Evolutionary conservation across 1,140 invertebrate species (phyloP).

Genomic region (Lucilia cuprina): DNA sequence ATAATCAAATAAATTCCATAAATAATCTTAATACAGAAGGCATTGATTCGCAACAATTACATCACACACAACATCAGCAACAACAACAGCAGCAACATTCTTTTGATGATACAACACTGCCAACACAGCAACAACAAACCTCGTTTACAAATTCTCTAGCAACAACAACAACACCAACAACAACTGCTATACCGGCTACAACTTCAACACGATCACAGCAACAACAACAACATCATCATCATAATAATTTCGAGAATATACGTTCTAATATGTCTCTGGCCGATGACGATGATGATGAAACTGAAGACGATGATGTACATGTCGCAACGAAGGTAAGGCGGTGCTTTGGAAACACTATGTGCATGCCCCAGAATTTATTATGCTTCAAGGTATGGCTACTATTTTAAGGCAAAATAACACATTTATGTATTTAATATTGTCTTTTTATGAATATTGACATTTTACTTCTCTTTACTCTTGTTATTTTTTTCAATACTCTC

Average conservation of each 20-base stretch:
- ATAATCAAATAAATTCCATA: neutral
- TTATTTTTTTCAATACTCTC: too few relatives aligned
- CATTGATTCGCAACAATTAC: too few relatives aligned
- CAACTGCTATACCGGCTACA: neutral
- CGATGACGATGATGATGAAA: slow-evolving; percentile 41
- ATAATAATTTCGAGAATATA: slow-evolving; percentile 17
- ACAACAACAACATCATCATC: neutral
- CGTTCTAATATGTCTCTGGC: neutral
- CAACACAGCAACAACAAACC: neutral
- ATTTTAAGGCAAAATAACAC: slow-evolving; percentile 32
- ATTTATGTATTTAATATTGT: slow-evolving; percentile 61
- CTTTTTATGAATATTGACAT: slow-evolving; percentile 25
- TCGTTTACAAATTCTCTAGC: neutral
- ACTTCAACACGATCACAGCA: too few relatives aligned
- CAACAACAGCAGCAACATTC: neutral
- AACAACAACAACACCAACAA: neutral
- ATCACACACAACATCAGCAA: neutral
- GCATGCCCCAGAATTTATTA: slow-evolving; percentile 77
- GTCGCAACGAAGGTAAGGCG: slow-evolving; percentile 70
- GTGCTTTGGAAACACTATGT: slow-evolving; percentile 68
- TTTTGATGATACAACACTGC: slow-evolving; percentile 13
- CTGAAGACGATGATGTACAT: slow-evolving; percentile 43
- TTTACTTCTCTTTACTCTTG: neutral
- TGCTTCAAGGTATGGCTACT: slow-evolving; percentile 76
- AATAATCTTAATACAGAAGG: neutral